Evolutionary conservation across 2,113 vertebrate species (phyloP).

Genomic region (Willisornis vidua): DNA sequence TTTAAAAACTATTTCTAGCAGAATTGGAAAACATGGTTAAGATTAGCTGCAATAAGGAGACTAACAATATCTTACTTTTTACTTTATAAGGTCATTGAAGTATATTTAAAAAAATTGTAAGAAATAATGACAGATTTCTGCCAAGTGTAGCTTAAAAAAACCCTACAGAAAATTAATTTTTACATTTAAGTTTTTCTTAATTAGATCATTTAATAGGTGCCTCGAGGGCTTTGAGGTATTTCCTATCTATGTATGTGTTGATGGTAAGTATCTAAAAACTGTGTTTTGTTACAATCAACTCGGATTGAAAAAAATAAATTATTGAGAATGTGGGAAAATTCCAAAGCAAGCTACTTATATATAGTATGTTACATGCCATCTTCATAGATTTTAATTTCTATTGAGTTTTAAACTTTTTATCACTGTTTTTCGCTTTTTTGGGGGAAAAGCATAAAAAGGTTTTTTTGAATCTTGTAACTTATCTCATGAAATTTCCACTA

Average conservation of each 20-base stretch:
- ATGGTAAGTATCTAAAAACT: not conserved
- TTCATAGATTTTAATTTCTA: constrained; percentile 1
- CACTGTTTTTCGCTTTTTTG: not conserved
- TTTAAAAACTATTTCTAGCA: not conserved
- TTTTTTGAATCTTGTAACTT: not conserved
- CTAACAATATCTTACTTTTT: not conserved
- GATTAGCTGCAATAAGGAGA: not conserved
- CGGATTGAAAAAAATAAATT: not conserved
- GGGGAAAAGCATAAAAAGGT: not conserved
- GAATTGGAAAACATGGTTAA: not conserved
- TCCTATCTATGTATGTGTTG: not conserved
- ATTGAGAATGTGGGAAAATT: not conserved
- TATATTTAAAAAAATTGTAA: not conserved
- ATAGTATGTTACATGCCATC: not conserved
- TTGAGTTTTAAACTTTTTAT: not conserved
- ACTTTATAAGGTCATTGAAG: not conserved
- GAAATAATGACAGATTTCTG: not conserved
- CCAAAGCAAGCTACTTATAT: not conserved
- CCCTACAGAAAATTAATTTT: not conserved
- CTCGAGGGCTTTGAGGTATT: not conserved
- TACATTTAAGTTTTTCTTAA: not conserved
- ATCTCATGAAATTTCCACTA: not conserved
- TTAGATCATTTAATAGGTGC: not conserved
- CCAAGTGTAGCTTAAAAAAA: not conserved
- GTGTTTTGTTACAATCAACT: constrained; percentile 29